Evolutionary conservation across 2,888 invertebrate genomes (phyloP).

Genomic region (Cyaniris semiargus): DNA sequence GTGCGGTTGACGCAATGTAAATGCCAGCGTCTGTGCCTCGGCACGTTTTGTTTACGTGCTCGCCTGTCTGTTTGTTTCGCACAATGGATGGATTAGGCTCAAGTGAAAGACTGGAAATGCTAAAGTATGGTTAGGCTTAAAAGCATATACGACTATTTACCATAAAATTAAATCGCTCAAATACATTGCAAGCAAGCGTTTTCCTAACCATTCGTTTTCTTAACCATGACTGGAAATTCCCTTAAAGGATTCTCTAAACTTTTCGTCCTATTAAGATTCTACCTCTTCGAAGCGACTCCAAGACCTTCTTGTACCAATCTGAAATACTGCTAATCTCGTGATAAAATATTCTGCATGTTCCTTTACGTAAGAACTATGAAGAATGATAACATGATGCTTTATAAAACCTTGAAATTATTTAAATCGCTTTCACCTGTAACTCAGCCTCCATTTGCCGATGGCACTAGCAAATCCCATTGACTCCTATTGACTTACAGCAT

Average conservation of each 20-base stretch:
- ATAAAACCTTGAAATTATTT: not conserved
- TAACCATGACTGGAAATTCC: too few relatives aligned
- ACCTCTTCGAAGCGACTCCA: too few relatives aligned
- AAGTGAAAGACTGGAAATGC: not conserved
- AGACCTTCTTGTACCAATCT: too few relatives aligned
- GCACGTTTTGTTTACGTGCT: conserved; percentile 42
- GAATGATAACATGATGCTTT: not conserved
- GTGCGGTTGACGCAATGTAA: conserved; percentile 41
- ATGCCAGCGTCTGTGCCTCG: conserved; percentile 39
- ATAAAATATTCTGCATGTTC: too few relatives aligned
- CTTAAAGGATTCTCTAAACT: too few relatives aligned
- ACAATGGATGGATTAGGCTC: conserved; percentile 6
- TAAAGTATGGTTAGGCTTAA: not conserved
- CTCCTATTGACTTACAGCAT: conserved; percentile 38
- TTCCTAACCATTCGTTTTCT: not conserved
- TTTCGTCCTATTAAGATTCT: too few relatives aligned
- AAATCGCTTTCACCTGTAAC: not conserved
- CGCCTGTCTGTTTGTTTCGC: conserved; percentile 43
- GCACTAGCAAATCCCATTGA: conserved; percentile 48
- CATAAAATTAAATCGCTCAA: not conserved
- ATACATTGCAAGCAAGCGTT: not conserved
- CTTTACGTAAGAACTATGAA: too few relatives aligned
- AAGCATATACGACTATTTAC: not conserved
- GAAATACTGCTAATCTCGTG: too few relatives aligned
- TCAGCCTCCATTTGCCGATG: conserved; percentile 30